These are phyloP conservation scores for Podabrus alpinus DNA, from an alignment of 2,888 invertebrate genomes.

Conservation along the genomic window DNA sequence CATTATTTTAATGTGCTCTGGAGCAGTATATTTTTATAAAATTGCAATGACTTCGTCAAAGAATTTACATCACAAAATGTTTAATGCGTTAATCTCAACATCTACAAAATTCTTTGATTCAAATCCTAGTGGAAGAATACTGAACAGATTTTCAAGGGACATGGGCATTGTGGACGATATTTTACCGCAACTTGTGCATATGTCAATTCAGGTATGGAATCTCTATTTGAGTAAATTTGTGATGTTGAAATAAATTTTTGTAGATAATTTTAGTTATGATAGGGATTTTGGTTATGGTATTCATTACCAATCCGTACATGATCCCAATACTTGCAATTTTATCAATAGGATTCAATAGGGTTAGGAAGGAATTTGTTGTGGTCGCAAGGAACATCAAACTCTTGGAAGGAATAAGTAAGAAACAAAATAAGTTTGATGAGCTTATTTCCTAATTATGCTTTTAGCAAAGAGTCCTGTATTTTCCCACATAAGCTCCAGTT, in stretches of 20 bases:
- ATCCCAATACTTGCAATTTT: slow-evolving; percentile 65
- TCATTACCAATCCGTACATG: slow-evolving; percentile 69
- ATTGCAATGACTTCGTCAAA: slow-evolving; percentile 77
- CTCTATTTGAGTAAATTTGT: neutral
- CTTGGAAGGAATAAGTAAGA: slow-evolving; percentile 59
- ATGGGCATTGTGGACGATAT: slow-evolving; percentile 66
- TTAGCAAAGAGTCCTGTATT: slow-evolving; percentile 75
- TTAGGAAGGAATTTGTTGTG: slow-evolving; percentile 66
- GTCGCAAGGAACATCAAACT: slow-evolving; percentile 74
- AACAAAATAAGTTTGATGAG: neutral
- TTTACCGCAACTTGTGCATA: slow-evolving; percentile 60
- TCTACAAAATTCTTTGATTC: slow-evolving; percentile 87
- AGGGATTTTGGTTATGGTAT: slow-evolving; percentile 71
- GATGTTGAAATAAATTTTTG: neutral
- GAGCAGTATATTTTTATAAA: slow-evolving; percentile 65
- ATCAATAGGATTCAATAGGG: slow-evolving; percentile 64
- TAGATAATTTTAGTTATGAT: slow-evolving; percentile 66
- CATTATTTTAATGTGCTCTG: slow-evolving; percentile 57
- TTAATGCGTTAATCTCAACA: slow-evolving; percentile 73
- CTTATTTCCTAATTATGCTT: neutral
- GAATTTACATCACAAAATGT: slow-evolving; percentile 82
- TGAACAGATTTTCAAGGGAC: slow-evolving; percentile 80
- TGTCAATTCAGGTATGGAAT: slow-evolving; percentile 57
- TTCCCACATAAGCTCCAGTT: slow-evolving; percentile 80
- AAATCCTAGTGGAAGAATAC: slow-evolving; percentile 77